Percentiles rank a stretch among this genome's conserved stretches.
Evolutionary conservation across 2,113 vertebrate species (phyloP).

Genomic region (Triplophysa tibetana): DNA sequence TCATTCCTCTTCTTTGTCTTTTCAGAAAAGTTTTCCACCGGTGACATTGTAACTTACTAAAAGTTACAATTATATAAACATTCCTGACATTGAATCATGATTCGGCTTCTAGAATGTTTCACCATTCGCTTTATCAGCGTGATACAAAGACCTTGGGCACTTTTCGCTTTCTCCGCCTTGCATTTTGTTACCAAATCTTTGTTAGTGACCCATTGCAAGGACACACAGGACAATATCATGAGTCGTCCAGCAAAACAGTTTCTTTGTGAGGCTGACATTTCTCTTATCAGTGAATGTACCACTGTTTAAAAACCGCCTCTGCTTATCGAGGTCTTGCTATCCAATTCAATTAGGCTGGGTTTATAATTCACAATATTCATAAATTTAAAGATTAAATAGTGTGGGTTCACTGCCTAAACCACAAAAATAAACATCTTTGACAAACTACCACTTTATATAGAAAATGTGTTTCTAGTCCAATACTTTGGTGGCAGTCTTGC

Average conservation of each 20-base stretch:
- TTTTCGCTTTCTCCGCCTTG: constrained; percentile 6
- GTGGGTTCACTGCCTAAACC: too few species aligned
- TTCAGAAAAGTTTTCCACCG: not conserved
- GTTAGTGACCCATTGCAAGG: constrained; percentile 12
- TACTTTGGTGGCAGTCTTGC: too few species aligned
- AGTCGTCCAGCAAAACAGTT: not conserved
- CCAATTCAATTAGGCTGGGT: not conserved
- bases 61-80: not conserved
- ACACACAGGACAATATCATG: constrained; percentile 1
- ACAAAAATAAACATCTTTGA: too few species aligned
- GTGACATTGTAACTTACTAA: not conserved
- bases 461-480: too few species aligned
- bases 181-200: constrained; percentile 11
- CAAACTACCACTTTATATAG: too few species aligned
- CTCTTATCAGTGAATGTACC: not conserved
- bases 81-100: constrained; percentile 25
- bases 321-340: not conserved
- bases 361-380: too few species aligned
- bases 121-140: constrained; percentile 20
- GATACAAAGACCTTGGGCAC: constrained; percentile 14
- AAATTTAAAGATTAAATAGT: too few species aligned
- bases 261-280: not conserved
- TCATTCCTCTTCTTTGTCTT: not conserved
- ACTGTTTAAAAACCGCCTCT: not conserved
- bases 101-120: not conserved